Base-by-base conservation (phyloP, 2,113 vertebrate species). In the Nesoenas mayeri region DNA sequence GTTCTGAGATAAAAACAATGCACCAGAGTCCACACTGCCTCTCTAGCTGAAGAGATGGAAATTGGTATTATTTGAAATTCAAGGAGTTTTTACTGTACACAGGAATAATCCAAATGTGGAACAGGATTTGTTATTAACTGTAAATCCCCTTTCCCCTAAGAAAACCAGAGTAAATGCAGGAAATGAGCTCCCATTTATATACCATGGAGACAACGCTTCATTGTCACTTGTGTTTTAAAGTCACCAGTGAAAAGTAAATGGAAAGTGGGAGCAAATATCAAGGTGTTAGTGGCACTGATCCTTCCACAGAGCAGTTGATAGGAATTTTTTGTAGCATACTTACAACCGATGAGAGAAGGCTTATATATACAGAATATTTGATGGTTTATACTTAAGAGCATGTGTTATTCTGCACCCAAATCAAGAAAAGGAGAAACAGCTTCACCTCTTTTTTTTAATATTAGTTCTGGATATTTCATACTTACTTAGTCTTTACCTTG, bases 1-100 rank as follows among this genome's bases (percentile, higher is more conserved):
- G 77, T 81, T 84, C 65, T 54, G 77, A 93, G 93, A 93, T 94
- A 91, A 92, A 90, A 90, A 80, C 34, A 48, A 57, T 0, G 0
- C 28, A 82, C 53, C 60, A 60, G 60, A 62, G 62, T 92, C 78
- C 65, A 70, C 58, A 82, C 84, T 0, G 1, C 77, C 80, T 93
- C 65, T 65, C 73, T 84, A 94, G 28, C 83, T 93, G 88, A 60
- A 94, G 40, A 92, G 83, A 93, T 93, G 91, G 92, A 95, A 96
- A 94, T 89, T 84, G 77, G 65, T 86, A 92, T 92, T 93, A 94
- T 94, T 96, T 94, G 92, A 96, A 97, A 96, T 88, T 95, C 93
- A 96, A 94, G 90, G 70, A 97, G 83, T 93, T 94, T 96, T 88
- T 81, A 95, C 72, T 87, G 80, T 94, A 96, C 92, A 95, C 65